phyloP scores from a whole-genome alignment of 2,888 invertebrate species.

The Coelogynopora nodosa region DNA sequence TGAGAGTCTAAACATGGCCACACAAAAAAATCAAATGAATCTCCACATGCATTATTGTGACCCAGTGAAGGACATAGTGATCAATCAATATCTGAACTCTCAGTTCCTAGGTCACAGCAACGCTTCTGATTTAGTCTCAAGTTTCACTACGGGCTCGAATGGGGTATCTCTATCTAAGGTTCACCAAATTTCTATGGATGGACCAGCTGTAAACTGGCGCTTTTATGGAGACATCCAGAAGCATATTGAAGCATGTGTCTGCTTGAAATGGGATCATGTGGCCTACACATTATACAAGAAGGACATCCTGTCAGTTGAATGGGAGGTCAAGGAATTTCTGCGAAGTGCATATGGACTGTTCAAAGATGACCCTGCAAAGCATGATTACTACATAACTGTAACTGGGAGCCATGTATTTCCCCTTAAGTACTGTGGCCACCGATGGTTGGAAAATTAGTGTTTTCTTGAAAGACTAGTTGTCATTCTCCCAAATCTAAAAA shows the following conservation, averaged over 20 bases:
- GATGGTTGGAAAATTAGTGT: slow-evolving; percentile 9
- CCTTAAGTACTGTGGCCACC: slow-evolving; percentile 49
- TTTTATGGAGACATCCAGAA: slow-evolving; percentile 29
- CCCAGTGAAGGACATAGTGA: slow-evolving; percentile 7
- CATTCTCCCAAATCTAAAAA: slow-evolving; percentile 28
- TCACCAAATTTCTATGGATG: slow-evolving; percentile 34
- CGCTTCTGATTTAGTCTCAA: slow-evolving; percentile 17
- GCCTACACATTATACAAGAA: slow-evolving; percentile 49
- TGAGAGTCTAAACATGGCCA: slow-evolving; percentile 36
- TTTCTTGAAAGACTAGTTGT: slow-evolving; percentile 35
- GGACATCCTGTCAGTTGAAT: slow-evolving; percentile 42
- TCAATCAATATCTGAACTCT: slow-evolving; percentile 22
- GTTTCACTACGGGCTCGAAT: slow-evolving; percentile 18
- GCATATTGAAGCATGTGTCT: slow-evolving; percentile 32
- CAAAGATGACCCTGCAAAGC: slow-evolving; percentile 52
- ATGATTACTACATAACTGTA: slow-evolving; percentile 49
- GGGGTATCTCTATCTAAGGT: slow-evolving; percentile 30
- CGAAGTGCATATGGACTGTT: slow-evolving; percentile 52
- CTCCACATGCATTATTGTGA: slow-evolving; percentile 18
- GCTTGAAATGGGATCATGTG: slow-evolving; percentile 49
- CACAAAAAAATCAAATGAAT: slow-evolving; percentile 34
- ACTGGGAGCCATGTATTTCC: slow-evolving; percentile 50
- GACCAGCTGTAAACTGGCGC: slow-evolving; percentile 35
- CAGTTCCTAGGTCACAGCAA: too few species aligned
- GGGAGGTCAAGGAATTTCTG: slow-evolving; percentile 50